Conservation (phyloP, 1,140 invertebrate species). For the Ips typographus region DNA sequence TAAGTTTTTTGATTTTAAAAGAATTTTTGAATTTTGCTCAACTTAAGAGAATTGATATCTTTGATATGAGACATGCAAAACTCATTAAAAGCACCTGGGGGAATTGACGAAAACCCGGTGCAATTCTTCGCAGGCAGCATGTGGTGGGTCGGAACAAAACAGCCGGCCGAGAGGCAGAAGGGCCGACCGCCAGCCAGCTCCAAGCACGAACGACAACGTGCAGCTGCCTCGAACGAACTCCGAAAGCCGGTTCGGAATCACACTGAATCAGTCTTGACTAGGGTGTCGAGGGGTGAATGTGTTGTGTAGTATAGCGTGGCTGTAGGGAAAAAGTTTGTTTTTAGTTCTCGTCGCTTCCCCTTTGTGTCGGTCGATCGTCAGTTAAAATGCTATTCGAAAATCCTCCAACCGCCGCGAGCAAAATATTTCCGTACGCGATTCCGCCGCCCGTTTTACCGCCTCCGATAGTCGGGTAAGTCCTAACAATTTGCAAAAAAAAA, state of each 20-base stretch:
- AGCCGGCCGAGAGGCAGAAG: conserved; percentile 30
- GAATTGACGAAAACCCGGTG: conserved; percentile 16
- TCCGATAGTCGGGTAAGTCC: conserved; percentile 39
- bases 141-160: conserved; percentile 41
- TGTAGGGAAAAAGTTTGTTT: not conserved
- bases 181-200: conserved; percentile 18
- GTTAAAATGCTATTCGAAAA: conserved; percentile 43
- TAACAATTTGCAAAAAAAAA: not conserved
- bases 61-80: too few relatives aligned
- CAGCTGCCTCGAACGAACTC: conserved; percentile 34
- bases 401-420: conserved; percentile 26
- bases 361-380: not conserved
- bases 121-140: conserved; percentile 28
- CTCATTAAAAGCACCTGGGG: not conserved
- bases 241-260: conserved; percentile 14
- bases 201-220: conserved; percentile 24
- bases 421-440: conserved; percentile 43
- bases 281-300: conserved; percentile 27
- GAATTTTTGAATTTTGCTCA: too few relatives aligned
- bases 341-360: not conserved
- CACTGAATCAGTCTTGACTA: conserved; percentile 20
- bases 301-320: not conserved
- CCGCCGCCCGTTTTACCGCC: conserved; percentile 43
- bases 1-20: too few relatives aligned
- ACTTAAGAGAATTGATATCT: too few relatives aligned